Percentiles rank a stretch among this genome's conserved stretches.
These are phyloP conservation scores for Heterotis niloticus DNA, from an alignment of 2,113 vertebrate genomes.

Conservation along the genomic window DNA sequence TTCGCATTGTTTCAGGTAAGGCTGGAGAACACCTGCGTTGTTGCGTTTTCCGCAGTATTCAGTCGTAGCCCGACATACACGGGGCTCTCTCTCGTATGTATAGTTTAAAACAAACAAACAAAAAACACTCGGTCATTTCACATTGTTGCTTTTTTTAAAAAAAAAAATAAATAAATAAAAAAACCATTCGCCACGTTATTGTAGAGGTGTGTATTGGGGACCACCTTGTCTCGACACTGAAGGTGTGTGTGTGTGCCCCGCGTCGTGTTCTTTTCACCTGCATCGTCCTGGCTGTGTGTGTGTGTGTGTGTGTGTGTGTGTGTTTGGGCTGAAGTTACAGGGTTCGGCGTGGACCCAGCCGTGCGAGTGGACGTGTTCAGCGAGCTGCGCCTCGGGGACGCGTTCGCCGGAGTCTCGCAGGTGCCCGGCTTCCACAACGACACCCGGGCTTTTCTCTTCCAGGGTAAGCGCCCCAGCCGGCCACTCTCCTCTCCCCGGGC, in stretches of 20 bases:
- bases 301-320: slow-evolving; percentile 40
- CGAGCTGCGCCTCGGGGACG: slow-evolving; percentile 77
- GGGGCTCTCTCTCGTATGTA: not conserved
- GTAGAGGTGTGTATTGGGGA: no score
- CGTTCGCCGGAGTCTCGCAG: slow-evolving; percentile 81
- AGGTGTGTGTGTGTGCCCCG: not conserved
- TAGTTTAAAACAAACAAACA: not conserved
- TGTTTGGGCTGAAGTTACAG: slow-evolving; percentile 68
- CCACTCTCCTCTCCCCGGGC: no score
- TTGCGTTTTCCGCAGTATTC: not conserved
- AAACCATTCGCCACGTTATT: no score
- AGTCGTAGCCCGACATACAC: not conserved
- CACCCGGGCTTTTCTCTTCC: slow-evolving; percentile 89
- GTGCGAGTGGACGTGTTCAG: slow-evolving; percentile 84
- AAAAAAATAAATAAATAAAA: no score
- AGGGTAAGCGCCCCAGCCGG: slow-evolving; percentile 66
- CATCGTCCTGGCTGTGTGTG: slow-evolving; percentile 32
- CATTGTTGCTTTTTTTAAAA: not conserved
- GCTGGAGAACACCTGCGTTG: not conserved
- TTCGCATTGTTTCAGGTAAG: slow-evolving; percentile 65
- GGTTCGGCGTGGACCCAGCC: slow-evolving; percentile 89
- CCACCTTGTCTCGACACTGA: not conserved
- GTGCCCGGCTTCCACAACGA: slow-evolving; percentile 91
- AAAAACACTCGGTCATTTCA: not conserved
- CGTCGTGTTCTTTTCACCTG: not conserved